Base-by-base conservation (phyloP, 1,140 invertebrate genomes). In the Drosophila bocqueti region DNA sequence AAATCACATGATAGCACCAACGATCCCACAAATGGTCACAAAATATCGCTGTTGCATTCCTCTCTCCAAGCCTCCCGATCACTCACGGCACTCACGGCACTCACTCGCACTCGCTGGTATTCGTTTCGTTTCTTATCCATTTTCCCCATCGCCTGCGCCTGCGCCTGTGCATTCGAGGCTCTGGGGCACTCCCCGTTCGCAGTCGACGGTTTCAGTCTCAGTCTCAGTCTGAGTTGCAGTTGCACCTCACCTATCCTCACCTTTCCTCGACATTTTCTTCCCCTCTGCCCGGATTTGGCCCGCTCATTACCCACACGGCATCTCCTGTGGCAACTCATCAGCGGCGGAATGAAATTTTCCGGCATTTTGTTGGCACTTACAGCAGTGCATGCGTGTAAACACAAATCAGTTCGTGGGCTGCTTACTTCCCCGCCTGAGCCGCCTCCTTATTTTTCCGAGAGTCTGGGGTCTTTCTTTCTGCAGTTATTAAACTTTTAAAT, bases 351-450 rank as follows among this genome's bases (percentile, higher is more conserved):
- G 58, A 55, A 68, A 75, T 83, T 83, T 83, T 83, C 81, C 81
- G 81, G 81, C 81, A 83, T 52, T 83, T 83, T 58, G 61, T 26
- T 83, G 80, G 69, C 69, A 83, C 64, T 69, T 83, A 83, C 69
- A 83, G 69, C 81, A 38, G 58, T 45, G 55, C 64, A 61, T 75
- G 80, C 64, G 80, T 83, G 81, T 82, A 59, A 61, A 36, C 71
- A 73, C 43, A 26, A 54, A 72, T 73, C 55, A 26, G 54, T 58
- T 61, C 68, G 71, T 74, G 71, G 71, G 67, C 43, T 46, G 57
- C 38, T 49, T 67, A 13, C 29, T 29, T 26, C 42, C 50, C 40
- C 64, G 16, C 21, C 26, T 38, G 21, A 24, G 13, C 15, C 36
- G 21, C 36, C 54, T 36, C 34, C 34, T 55, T 13, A 21, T 24